Evolutionary conservation across 2,888 invertebrate species (phyloP), one percentile per base, ranked within the genome.

Genomic region (Nomada fucata): DNA sequence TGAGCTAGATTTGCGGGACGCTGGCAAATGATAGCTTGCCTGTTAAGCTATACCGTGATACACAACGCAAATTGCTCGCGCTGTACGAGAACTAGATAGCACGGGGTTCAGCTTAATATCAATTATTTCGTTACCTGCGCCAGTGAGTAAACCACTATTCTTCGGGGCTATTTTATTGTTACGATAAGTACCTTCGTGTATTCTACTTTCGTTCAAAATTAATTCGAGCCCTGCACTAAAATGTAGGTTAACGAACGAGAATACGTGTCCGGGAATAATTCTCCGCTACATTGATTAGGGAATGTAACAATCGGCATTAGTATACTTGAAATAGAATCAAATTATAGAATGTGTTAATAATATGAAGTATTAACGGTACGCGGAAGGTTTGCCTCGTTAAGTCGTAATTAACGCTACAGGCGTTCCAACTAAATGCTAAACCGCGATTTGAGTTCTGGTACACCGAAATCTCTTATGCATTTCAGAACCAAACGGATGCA

Each of bases 1-100:
- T 76, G 47, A 68, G 55, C 76, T 61, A 70, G 60, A 75, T 75
- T 70, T 53, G 75, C 60, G 75, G 44, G 36, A 74, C 59, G 36
- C 23, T 36, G 68, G 26, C 50, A 23, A 59, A 74, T 26, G 68
- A 67, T 74, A 68, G 74, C 50, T 53, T 50, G 20, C 52, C 10
- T 20, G 26, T 10, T 20, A 55, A 15, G 44, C 15, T 55, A n/a
- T 29, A 65, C 50, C 42, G 15, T 15, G 29, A 23, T 52, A 52
- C 23, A 2, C 50, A 13, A 55, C 29, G 55, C 65, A 29, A 73
- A 65, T 73, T 55, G 20, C 15, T 20, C 15, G 1, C n/a, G 55
- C 11, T 47, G 23, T 20, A 20, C 2, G 23, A 7, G 4, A 47
- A 70, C 47, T 60, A 36, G 36, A 36, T 36, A 36, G 36, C 36